These are phyloP conservation scores for Brienomyrus longianalis DNA, from an alignment of 2,113 vertebrate genomes.

Conservation along the genomic window DNA sequence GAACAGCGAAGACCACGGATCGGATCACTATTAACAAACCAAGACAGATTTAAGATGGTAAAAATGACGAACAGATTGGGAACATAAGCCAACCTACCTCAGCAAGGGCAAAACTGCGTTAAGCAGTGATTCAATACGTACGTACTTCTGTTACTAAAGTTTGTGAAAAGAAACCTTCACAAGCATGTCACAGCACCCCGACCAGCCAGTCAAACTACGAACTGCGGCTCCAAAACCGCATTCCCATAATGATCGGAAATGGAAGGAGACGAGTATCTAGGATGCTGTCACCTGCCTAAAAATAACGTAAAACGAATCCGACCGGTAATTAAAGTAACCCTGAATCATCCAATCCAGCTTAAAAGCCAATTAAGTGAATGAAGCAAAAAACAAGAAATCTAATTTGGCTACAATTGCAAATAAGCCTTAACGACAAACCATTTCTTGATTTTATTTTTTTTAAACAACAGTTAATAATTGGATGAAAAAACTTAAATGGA, in stretches of 20 bases:
- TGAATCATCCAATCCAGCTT: not conserved
- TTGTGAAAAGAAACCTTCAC: not conserved
- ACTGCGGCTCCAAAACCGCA: not conserved
- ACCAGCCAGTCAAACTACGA: not conserved
- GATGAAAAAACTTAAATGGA: not conserved
- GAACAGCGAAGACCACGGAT: not conserved
- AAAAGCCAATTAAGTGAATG: not conserved
- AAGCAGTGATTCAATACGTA: not conserved
- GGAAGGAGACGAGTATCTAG: not conserved
- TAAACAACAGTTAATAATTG: no score
- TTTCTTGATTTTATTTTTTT: not conserved
- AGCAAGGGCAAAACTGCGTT: not conserved
- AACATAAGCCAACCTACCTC: not conserved
- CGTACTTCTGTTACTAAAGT: not conserved
- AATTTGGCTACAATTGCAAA: not conserved
- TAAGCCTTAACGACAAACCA: not conserved
- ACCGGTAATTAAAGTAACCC: not conserved
- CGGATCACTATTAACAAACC: not conserved
- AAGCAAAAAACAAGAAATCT: not conserved
- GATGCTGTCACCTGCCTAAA: not conserved
- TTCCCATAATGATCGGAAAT: not conserved
- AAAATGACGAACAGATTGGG: not conserved
- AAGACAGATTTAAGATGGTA: not conserved
- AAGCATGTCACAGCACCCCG: not conserved
- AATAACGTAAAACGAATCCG: not conserved